A percentile compares a stretch with the other conserved stretches of the same genome.
Evolutionary conservation across 2,888 invertebrate genomes (phyloP).

Genomic region (Endotricha flammealis): DNA sequence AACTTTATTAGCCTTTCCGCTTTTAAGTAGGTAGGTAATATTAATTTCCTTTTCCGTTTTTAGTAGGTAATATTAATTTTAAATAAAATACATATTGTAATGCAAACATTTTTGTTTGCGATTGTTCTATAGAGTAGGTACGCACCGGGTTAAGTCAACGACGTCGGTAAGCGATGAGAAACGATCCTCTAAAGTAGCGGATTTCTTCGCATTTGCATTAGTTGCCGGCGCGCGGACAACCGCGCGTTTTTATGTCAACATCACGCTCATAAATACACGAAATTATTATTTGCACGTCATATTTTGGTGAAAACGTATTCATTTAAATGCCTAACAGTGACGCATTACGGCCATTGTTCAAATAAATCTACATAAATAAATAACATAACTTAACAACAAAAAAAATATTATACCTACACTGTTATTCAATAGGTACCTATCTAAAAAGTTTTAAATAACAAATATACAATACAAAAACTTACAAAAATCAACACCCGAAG

Average conservation of each 20-base stretch:
- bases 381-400: too few relatives aligned
- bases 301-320: slow-evolving; percentile 21
- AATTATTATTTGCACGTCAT: slow-evolving; percentile 32
- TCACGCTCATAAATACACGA: slow-evolving; percentile 36
- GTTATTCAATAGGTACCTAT: too few relatives aligned
- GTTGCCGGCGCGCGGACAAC: slow-evolving; percentile 33
- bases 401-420: too few relatives aligned
- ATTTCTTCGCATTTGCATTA: slow-evolving; percentile 58
- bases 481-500: too few relatives aligned
- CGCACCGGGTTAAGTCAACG: slow-evolving; percentile 58
- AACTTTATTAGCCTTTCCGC: too few relatives aligned
- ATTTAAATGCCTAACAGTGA: slow-evolving; percentile 11
- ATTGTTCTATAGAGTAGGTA: slow-evolving; percentile 35
- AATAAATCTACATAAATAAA: too few relatives aligned
- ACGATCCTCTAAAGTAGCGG: slow-evolving; percentile 61
- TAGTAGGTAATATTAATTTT: too few relatives aligned
- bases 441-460: too few relatives aligned
- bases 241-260: slow-evolving; percentile 37
- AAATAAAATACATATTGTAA: too few relatives aligned
- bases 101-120: slow-evolving; percentile 20
- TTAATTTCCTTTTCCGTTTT: too few relatives aligned
- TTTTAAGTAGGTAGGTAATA: too few relatives aligned
- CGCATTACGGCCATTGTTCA: background rate
- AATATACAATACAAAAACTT: too few relatives aligned
- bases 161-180: slow-evolving; percentile 57